phyloP scores from a whole-genome alignment of 2,113 vertebrate species.

The Dromaius novaehollandiae region DNA sequence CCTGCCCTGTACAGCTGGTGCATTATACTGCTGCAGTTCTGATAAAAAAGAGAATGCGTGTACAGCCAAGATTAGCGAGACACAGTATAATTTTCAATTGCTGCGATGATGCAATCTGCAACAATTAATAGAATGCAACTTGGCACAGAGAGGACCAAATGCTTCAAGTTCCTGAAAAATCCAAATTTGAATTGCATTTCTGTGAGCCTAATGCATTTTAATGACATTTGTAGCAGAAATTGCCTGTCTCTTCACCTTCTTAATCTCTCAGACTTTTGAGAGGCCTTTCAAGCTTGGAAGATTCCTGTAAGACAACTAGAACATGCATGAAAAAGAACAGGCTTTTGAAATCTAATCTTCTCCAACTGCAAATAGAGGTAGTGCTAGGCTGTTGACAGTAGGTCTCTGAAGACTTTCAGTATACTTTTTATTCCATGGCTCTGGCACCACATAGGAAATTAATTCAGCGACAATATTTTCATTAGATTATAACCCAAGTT shows the following conservation, averaged over 20 bases:
- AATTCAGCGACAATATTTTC: slow-evolving; percentile 89
- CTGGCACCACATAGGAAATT: slow-evolving; percentile 86
- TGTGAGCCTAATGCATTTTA: not conserved
- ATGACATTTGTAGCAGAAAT: not conserved
- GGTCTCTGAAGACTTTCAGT: slow-evolving; percentile 80
- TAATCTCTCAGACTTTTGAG: not conserved
- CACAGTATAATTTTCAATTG: accelerated
- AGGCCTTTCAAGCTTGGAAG: not conserved
- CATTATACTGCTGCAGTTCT: accelerated
- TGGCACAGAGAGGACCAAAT: not conserved
- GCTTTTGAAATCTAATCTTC: slow-evolving; percentile 77
- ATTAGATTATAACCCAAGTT: slow-evolving; percentile 83
- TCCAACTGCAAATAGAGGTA: slow-evolving; percentile 57
- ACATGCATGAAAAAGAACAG: slow-evolving; percentile 71
- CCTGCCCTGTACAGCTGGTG: accelerated
- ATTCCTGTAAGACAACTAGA: slow-evolving; percentile 64
- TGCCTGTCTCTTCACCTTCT: not conserved
- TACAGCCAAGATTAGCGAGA: accelerated
- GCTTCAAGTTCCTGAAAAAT: not conserved
- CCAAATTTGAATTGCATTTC: not conserved
- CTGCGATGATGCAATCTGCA: not conserved
- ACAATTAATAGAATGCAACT: not conserved
- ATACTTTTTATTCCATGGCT: slow-evolving; percentile 79
- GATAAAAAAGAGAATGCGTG: accelerated
- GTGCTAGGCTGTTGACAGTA: slow-evolving; percentile 66